phyloP scores from a whole-genome alignment of 2,888 invertebrate genomes.

The Unio delphinus region DNA sequence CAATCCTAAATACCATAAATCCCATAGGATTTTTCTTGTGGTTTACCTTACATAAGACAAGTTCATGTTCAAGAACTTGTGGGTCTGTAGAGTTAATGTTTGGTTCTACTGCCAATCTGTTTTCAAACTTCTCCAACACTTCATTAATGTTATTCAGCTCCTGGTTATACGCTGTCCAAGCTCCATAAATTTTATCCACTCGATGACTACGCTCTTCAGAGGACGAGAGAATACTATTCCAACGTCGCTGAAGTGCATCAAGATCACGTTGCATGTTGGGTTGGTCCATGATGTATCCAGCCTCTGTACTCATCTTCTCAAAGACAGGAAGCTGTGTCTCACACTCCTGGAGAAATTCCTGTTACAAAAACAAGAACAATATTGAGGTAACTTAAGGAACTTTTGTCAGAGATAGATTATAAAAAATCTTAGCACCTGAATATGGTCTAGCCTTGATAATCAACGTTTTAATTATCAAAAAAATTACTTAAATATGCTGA shows the following conservation, averaged over 20 bases:
- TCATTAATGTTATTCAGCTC: constrained; percentile 58
- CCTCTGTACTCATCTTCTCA: constrained; percentile 65
- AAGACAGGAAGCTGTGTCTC: constrained; percentile 75
- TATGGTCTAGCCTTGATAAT: too few species aligned
- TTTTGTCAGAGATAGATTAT: too few species aligned
- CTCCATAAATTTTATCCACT: constrained; percentile 60
- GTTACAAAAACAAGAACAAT: constrained; percentile 19
- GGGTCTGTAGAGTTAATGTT: constrained; percentile 60
- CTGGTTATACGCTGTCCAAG: constrained; percentile 61
- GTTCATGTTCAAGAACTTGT: constrained; percentile 63
- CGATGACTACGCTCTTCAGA: constrained; percentile 60
- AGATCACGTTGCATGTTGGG: constrained; percentile 62
- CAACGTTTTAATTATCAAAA: too few species aligned
- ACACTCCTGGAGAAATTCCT: constrained; percentile 83
- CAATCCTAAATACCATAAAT: too few species aligned
- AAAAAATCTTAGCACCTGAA: too few species aligned
- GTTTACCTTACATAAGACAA: constrained; percentile 64
- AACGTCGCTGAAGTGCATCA: constrained; percentile 58
- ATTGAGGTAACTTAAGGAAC: too few species aligned
- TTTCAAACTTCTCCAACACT: constrained; percentile 56
- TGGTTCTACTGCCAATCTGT: constrained; percentile 54
- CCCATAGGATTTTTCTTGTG: not conserved
- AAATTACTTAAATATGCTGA: too few species aligned
- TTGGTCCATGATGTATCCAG: constrained; percentile 64
- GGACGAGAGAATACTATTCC: constrained; percentile 56